Conservation (phyloP, 2,113 vertebrate species). For the Arothron firmamentum region DNA sequence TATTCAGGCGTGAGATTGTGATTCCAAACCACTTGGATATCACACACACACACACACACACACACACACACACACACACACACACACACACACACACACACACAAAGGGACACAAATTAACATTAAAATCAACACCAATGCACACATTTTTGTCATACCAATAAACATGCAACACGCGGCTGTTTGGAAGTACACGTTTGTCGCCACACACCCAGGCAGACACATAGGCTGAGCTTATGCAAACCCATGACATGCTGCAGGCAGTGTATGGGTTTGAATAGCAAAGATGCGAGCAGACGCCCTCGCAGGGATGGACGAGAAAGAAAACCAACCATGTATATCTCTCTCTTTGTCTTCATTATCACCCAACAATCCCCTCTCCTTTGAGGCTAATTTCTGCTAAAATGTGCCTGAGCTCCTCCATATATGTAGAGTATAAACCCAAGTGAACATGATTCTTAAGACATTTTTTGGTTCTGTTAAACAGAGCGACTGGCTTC, state of each 20-base stretch:
- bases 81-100: no score
- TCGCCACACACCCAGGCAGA: neutral
- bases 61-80: no score
- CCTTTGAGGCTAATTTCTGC: slow-evolving; percentile 3
- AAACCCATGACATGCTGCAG: neutral
- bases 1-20: slow-evolving; percentile 3
- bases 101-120: slow-evolving; percentile 18
- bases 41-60: neutral
- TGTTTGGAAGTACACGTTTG: slow-evolving; percentile 25
- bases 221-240: slow-evolving; percentile 11
- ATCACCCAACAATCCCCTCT: neutral
- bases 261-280: slow-evolving; percentile 35
- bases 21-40: slow-evolving; percentile 22
- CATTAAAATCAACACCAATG: slow-evolving; percentile 7
- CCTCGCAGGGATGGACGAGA: neutral
- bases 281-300: slow-evolving; percentile 13
- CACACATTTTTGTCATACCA: slow-evolving; percentile 3
- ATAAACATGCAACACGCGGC: neutral
- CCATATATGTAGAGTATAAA: no score
- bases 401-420: neutral
- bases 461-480: neutral
- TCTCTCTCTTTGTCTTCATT: no score
- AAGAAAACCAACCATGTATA: neutral
- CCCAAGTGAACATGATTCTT: no score
- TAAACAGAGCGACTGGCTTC: slow-evolving; percentile 9